Conservation (phyloP, 1,140 invertebrate species). For the Cyclina sinensis region DNA sequence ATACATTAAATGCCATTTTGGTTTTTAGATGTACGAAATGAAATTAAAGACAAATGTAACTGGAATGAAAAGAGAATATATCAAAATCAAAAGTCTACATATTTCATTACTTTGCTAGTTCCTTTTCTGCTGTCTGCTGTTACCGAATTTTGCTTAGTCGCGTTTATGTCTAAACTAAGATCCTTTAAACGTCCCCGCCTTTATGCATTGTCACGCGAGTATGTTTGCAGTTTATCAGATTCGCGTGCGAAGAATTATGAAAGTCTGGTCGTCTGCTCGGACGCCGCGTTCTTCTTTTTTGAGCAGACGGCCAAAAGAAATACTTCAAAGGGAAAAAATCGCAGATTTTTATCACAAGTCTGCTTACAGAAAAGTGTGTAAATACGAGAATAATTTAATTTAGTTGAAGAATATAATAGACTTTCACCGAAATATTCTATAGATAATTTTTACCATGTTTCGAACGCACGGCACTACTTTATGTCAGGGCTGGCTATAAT, state of each 20-base stretch:
- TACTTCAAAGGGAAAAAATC: conserved; percentile 34
- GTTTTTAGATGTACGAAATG: no score
- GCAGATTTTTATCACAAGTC: conserved; percentile 46
- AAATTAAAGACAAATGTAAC: no score
- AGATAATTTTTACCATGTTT: conserved; percentile 31
- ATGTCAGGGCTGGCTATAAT: conserved; percentile 13
- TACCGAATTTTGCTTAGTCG: no score
- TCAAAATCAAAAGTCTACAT: no score
- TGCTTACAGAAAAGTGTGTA: conserved; percentile 34
- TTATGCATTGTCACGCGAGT: conserved; percentile 55
- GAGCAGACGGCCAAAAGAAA: conserved; percentile 33
- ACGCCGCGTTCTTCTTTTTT: not conserved
- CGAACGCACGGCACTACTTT: not conserved
- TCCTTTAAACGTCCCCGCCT: not conserved
- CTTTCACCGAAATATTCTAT: not conserved
- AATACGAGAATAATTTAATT: conserved; percentile 28
- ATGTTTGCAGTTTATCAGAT: conserved; percentile 44
- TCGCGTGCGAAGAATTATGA: conserved; percentile 62
- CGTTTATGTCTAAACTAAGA: no score
- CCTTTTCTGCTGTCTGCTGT: no score
- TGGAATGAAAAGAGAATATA: no score
- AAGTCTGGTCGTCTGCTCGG: conserved; percentile 1
- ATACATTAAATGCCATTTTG: no score
- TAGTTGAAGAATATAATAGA: conserved; percentile 36
- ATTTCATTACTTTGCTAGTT: no score